Conservation (phyloP, 2,888 invertebrate genomes). For the Drosophila tripunctata region DNA sequence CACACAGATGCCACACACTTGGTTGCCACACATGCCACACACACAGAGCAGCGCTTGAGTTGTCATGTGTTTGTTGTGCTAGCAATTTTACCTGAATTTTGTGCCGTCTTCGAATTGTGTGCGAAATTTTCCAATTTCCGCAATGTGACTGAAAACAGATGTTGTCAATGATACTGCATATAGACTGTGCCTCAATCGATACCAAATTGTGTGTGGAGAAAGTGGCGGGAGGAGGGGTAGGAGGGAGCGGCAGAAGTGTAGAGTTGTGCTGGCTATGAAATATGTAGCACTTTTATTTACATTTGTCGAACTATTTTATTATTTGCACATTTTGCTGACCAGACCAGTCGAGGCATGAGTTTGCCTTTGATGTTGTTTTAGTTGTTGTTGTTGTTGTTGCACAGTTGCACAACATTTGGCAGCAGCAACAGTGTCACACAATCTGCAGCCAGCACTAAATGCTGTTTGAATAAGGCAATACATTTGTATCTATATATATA, state of each 20-base stretch:
- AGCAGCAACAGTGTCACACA: slow-evolving; percentile 2
- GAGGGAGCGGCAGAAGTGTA: not conserved
- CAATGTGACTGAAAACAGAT: slow-evolving; percentile 80
- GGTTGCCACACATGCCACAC: slow-evolving; percentile 1
- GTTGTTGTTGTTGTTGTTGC: too few relatives aligned
- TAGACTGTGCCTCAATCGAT: not conserved
- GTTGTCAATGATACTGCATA: slow-evolving; percentile 45
- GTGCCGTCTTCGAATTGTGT: slow-evolving; percentile 24
- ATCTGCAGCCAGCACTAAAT: slow-evolving; percentile 45
- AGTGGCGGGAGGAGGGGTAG: not conserved
- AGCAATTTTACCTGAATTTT: slow-evolving; percentile 32
- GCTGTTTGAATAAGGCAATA: slow-evolving; percentile 54
- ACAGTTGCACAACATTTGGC: slow-evolving; percentile 30
- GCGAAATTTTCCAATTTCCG: slow-evolving; percentile 85
- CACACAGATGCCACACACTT: not conserved
- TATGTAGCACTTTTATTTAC: slow-evolving; percentile 18
- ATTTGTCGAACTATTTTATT: slow-evolving; percentile 40
- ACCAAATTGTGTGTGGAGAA: not conserved
- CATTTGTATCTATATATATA: slow-evolving; percentile 1
- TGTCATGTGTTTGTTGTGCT: not conserved
- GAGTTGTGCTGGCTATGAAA: too few relatives aligned
- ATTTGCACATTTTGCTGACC: slow-evolving; percentile 51
- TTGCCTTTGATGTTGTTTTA: slow-evolving; percentile 24
- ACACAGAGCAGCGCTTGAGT: not conserved
- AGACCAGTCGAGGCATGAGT: slow-evolving; percentile 11